A percentile compares a stretch with the other conserved stretches of the same genome.
These are phyloP conservation scores for Eupithecia insigniata DNA, from an alignment of 2,888 invertebrate genomes.

Conservation along the genomic window DNA sequence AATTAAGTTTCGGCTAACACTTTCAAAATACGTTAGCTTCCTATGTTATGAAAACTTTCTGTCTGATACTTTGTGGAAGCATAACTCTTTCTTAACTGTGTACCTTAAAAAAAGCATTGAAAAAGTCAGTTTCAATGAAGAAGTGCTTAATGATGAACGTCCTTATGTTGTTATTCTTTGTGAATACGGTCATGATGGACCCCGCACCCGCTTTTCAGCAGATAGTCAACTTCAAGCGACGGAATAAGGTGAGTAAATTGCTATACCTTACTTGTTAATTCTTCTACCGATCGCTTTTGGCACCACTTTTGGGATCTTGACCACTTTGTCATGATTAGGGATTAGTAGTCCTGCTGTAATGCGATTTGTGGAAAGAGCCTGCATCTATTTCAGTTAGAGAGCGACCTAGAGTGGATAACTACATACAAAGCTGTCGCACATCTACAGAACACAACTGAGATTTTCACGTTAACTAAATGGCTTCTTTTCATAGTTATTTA, in stretches of 20 bases:
- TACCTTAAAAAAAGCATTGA: neutral
- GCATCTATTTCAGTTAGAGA: neutral
- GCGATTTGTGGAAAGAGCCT: neutral
- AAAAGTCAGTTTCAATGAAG: neutral
- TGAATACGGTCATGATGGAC: conserved; percentile 30
- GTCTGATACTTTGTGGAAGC: neutral
- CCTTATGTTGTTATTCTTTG: conserved; percentile 27
- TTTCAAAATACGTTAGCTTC: neutral
- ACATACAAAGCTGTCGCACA: neutral
- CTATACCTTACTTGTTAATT: neutral
- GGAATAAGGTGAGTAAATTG: conserved; percentile 55
- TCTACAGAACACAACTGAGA: neutral
- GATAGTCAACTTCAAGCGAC: conserved; percentile 60
- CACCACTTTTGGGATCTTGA: no score
- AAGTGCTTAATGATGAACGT: conserved; percentile 25
- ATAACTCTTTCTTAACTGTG: neutral
- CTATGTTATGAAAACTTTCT: neutral
- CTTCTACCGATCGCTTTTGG: neutral
- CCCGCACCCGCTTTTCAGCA: conserved; percentile 61
- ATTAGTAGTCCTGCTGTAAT: neutral
- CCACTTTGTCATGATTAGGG: neutral
- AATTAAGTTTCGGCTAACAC: neutral
- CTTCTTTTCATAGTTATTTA: neutral
- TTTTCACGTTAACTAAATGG: neutral
- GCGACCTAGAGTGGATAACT: neutral